A percentile compares a stretch with the other conserved stretches of the same genome.
phyloP scores from a whole-genome alignment of 1,140 invertebrate genomes.

The Muscidifurax raptorellus region DNA sequence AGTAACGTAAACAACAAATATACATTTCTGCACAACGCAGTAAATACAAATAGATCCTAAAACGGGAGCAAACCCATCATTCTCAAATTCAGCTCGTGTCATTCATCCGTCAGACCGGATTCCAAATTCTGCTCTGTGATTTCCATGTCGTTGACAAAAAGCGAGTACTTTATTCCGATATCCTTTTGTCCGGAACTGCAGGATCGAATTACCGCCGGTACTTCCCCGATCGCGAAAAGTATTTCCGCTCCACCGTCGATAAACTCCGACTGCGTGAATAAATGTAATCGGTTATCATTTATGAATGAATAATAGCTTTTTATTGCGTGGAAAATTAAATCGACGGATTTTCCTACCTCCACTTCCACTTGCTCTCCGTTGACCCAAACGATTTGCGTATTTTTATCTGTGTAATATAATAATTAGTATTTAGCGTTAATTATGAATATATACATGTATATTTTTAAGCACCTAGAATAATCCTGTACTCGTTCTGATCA shows the following conservation, averaged over 20 bases:
- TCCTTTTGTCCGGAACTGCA: constrained; percentile 67
- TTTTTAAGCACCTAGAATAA: constrained; percentile 80
- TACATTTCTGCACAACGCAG: neutral
- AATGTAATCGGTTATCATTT: constrained; percentile 7
- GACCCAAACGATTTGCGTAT: constrained; percentile 86
- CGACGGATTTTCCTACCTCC: constrained; percentile 58
- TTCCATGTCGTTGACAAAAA: constrained; percentile 65
- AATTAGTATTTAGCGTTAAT: too few relatives aligned
- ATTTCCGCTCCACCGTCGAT: constrained; percentile 87
- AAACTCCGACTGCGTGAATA: constrained; percentile 82
- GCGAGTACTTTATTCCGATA: constrained; percentile 66
- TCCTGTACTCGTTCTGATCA: constrained; percentile 71
- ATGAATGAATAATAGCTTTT: neutral
- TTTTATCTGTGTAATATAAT: constrained; percentile 88
- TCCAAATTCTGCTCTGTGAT: constrained; percentile 62
- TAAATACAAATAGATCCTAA: neutral
- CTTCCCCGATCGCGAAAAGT: constrained; percentile 79
- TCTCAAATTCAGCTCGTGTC: neutral
- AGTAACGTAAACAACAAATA: neutral
- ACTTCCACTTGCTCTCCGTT: constrained; percentile 84
- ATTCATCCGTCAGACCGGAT: neutral
- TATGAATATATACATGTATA: too few relatives aligned
- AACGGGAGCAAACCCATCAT: neutral
- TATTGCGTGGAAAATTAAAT: neutral
- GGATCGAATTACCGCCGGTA: constrained; percentile 79